phyloP scores from a whole-genome alignment of 1,140 invertebrate species.

The Leucophenga varia region DNA sequence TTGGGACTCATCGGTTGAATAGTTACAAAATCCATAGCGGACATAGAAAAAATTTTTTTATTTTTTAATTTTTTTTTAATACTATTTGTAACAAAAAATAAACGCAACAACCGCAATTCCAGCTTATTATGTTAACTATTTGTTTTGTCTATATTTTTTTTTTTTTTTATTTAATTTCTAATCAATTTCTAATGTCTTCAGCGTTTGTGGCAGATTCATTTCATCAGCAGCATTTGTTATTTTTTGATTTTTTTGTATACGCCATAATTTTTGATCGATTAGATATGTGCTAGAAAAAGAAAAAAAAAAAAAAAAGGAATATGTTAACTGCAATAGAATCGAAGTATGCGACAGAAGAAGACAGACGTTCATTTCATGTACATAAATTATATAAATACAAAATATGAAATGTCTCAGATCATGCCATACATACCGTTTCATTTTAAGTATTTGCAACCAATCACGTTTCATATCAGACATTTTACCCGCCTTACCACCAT shows the following conservation, averaged over 20 bases:
- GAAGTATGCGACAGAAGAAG: too few relatives aligned
- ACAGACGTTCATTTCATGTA: too few relatives aligned
- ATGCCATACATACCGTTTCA: slow-evolving; percentile 32
- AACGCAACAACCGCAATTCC: too few relatives aligned
- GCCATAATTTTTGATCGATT: slow-evolving; percentile 37
- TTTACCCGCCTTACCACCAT: slow-evolving; percentile 64
- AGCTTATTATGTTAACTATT: too few relatives aligned
- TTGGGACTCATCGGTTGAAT: too few relatives aligned
- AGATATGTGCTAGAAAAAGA: slow-evolving; percentile 27
- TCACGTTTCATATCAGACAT: slow-evolving; percentile 61
- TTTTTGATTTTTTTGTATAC: slow-evolving; percentile 39
- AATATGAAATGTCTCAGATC: not conserved
- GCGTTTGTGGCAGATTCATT: slow-evolving; percentile 9
- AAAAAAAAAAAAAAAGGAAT: not conserved
- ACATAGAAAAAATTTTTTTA: too few relatives aligned
- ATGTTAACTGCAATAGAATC: too few relatives aligned
- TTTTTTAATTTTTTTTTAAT: too few relatives aligned
- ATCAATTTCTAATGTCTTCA: slow-evolving; percentile 43
- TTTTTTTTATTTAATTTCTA: slow-evolving; percentile 21
- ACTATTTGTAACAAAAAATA: too few relatives aligned
- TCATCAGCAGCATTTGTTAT: not conserved
- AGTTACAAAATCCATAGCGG: too few relatives aligned
- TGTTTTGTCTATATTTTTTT: too few relatives aligned
- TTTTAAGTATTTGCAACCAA: slow-evolving; percentile 58
- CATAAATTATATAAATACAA: too few relatives aligned